These are phyloP conservation scores for Thaleichthys pacificus DNA, from an alignment of 2,797 vertebrate genomes.

Conservation along the genomic window DNA sequence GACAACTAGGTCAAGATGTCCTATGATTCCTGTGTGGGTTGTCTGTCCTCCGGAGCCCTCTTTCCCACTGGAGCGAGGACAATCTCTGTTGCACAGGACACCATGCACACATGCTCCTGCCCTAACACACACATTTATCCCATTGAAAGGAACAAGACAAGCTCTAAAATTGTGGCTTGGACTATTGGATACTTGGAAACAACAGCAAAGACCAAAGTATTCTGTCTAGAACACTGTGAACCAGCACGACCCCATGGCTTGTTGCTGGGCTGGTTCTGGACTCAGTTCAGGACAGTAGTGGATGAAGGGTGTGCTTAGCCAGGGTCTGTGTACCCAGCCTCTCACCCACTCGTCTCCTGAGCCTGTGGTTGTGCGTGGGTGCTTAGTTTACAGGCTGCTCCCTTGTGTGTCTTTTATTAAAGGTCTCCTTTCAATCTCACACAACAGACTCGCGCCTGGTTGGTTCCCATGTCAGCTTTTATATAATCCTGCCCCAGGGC, in stretches of 20 bases:
- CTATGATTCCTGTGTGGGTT: slow-evolving; percentile 23
- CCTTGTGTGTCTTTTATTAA: slow-evolving; percentile 51
- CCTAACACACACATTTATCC: not conserved
- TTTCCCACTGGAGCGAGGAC: not conserved
- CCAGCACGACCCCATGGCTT: not conserved
- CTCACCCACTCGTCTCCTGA: not conserved
- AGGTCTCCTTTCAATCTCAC: slow-evolving; percentile 19
- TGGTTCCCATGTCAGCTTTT: slow-evolving; percentile 29
- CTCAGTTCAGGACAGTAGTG: slow-evolving; percentile 8
- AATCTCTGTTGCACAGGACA: slow-evolving; percentile 2
- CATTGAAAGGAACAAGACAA: not conserved
- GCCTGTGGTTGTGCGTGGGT: slow-evolving; percentile 33
- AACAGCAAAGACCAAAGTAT: not conserved
- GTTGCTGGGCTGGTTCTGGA: not conserved
- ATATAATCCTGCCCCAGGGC: slow-evolving; percentile 37
- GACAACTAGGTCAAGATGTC: slow-evolving; percentile 43
- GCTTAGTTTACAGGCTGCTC: slow-evolving; percentile 44
- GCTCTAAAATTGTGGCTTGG: not conserved
- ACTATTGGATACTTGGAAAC: not conserved
- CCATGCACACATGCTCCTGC: not conserved
- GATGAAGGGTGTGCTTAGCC: slow-evolving; percentile 13
- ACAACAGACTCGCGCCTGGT: not conserved
- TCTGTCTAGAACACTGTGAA: not conserved
- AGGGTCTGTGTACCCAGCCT: slow-evolving; percentile 28
- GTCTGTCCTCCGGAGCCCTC: slow-evolving; percentile 12